phyloP scores from a whole-genome alignment of 2,888 invertebrate species.

The Erebia epiphron region DNA sequence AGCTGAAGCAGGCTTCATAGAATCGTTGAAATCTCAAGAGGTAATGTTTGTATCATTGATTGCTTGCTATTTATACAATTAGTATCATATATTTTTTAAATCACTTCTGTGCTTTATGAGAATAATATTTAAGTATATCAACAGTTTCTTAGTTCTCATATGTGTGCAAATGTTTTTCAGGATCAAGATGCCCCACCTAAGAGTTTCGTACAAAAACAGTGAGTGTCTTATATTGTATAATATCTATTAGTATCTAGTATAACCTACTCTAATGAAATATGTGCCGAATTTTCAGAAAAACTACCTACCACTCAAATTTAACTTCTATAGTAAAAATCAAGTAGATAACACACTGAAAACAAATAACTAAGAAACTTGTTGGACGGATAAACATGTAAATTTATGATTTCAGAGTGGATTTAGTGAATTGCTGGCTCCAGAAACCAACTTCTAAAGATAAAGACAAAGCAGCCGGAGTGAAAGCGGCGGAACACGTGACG shows the following conservation, averaged over 20 bases:
- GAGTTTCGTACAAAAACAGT: slow-evolving; percentile 66
- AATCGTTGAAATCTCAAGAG: slow-evolving; percentile 26
- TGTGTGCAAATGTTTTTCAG: slow-evolving; percentile 42
- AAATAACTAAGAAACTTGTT: neutral
- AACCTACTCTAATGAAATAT: too few species aligned
- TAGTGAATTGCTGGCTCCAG: slow-evolving; percentile 65
- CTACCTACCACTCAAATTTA: too few species aligned
- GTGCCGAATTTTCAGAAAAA: too few species aligned
- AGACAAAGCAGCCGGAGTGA: slow-evolving; percentile 56
- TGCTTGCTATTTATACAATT: neutral
- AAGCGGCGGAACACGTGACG: slow-evolving; percentile 57
- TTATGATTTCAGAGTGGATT: slow-evolving; percentile 53
- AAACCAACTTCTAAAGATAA: slow-evolving; percentile 54
- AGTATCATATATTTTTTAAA: too few species aligned
- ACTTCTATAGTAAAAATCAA: too few species aligned
- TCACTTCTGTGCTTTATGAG: too few species aligned
- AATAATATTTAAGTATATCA: neutral
- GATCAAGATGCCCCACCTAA: slow-evolving; percentile 50
- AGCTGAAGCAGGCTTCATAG: slow-evolving; percentile 34
- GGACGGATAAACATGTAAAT: neutral
- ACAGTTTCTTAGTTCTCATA: neutral
- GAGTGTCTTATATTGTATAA: slow-evolving; percentile 44
- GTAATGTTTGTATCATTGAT: slow-evolving; percentile 14
- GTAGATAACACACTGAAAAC: neutral
- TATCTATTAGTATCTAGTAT: neutral